Base-by-base conservation (phyloP, 1,140 invertebrate species). In the Meloidogyne exigua region DNA sequence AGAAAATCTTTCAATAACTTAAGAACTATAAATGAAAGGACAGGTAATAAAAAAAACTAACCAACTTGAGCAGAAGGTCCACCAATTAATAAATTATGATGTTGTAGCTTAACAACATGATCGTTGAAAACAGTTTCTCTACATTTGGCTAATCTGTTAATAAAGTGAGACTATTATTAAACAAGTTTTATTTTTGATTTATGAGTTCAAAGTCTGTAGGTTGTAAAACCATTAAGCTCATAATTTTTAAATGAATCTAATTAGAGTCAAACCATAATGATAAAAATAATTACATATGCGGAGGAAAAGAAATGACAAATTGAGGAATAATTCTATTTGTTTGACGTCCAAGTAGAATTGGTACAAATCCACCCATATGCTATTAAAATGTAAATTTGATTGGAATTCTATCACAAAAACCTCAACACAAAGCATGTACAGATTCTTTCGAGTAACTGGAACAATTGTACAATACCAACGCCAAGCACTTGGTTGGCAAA, bases 241-340 rank as follows among this genome's bases (percentile, higher is more conserved):
- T n/a, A n/a, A n/a, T n/a, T n/a, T n/a, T n/a, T n/a, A n/a, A n/a
- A n/a, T n/a, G n/a, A n/a, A n/a, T n/a, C n/a, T n/a, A n/a, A n/a
- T n/a, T n/a, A n/a, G n/a, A n/a, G n/a, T n/a, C 28, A 32, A 32
- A 7, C 2, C 28, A 3, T 2, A 32, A 32, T 32, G 28, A 32
- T 32, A 3, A 3, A 32, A 32, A n/a, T 7, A 65, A 28, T 36
- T 64, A 36, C 72, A 80, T 26, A 70, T 79, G 91, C 88, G 95
- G 93, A 0, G 95, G 95, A 89, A 98, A 94, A 86, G 93, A 98
- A 82, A 99, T 98, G 39, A 98, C 93, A 89, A 99, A 99, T 88
- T 98, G 96, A 0, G 96, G 96, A 67, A 95, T 90, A 68, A 99
- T 93, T 89, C 98, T 98, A 86, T 94, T 96, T 7, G 93, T 96